A percentile compares a stretch with the other conserved stretches of the same genome.
These are phyloP conservation scores for Pipistrellus pygmaeus DNA, from an alignment of 2,797 vertebrate species.

Conservation along the genomic window DNA sequence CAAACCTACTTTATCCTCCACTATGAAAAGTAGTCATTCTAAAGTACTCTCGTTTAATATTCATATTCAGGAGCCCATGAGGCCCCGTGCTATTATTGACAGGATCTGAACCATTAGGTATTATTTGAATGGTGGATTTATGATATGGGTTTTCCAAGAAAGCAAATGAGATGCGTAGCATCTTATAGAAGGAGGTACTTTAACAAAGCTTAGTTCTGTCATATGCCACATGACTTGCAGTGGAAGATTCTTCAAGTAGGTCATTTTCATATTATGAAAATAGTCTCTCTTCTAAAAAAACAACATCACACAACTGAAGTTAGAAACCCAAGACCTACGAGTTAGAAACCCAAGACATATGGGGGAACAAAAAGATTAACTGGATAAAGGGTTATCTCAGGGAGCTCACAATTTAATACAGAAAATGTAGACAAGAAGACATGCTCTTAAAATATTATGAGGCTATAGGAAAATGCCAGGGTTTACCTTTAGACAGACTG, in stretches of 20 bases:
- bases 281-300: not conserved
- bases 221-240: not conserved
- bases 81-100: no score
- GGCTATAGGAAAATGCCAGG: not conserved
- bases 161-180: no score
- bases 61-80: no score
- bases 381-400: not conserved
- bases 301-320: not conserved
- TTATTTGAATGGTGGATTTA: no score
- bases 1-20: no score
- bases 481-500: not conserved
- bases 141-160: no score
- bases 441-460: not conserved
- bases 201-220: not conserved
- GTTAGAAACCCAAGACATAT: not conserved
- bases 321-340: not conserved
- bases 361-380: not conserved
- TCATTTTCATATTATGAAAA: constrained; percentile 24
- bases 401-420: constrained; percentile 6
- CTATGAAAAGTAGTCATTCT: no score
- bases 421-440: constrained; percentile 33
- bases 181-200: not conserved
- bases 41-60: no score
- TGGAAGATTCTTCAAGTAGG: not conserved
- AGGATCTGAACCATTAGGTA: no score